These are phyloP conservation scores for Apolygus lucorum DNA, from an alignment of 1,140 invertebrate genomes.

Conservation along the genomic window DNA sequence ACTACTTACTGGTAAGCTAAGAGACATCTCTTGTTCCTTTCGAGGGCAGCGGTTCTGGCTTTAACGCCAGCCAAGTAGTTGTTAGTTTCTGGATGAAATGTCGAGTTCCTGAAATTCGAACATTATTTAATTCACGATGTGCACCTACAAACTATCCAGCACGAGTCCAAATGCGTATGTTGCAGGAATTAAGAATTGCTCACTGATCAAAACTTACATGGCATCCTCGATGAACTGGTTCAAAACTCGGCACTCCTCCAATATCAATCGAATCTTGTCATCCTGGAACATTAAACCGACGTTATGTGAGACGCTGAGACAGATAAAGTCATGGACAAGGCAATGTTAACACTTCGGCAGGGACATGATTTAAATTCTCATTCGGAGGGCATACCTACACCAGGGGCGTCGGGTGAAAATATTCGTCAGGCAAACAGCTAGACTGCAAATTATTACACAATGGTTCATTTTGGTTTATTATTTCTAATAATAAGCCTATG, in stretches of 20 bases:
- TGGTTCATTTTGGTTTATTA: no score
- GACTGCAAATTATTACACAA: no score
- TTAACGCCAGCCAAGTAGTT: slow-evolving; percentile 56
- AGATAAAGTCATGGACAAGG: neutral
- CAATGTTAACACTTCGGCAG: neutral
- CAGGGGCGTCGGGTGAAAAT: no score
- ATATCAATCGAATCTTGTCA: slow-evolving; percentile 57
- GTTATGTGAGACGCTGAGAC: no score
- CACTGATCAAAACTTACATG: no score
- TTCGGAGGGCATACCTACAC: no score
- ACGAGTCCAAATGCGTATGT: no score
- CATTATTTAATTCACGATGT: neutral
- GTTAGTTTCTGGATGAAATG: slow-evolving; percentile 43
- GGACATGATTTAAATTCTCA: neutral
- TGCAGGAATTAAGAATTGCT: no score
- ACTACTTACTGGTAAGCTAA: slow-evolving; percentile 72
- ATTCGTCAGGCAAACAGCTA: no score
- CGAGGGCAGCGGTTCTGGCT: slow-evolving; percentile 71
- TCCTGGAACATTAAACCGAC: no score
- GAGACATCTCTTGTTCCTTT: slow-evolving; percentile 82
- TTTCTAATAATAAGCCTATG: no score
- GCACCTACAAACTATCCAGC: neutral
- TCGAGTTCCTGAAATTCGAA: slow-evolving; percentile 24
- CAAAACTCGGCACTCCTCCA: slow-evolving; percentile 66
- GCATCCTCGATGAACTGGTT: slow-evolving; percentile 65